Conservation (phyloP, 2,888 invertebrate species). For the Parnassius orleans region DNA sequence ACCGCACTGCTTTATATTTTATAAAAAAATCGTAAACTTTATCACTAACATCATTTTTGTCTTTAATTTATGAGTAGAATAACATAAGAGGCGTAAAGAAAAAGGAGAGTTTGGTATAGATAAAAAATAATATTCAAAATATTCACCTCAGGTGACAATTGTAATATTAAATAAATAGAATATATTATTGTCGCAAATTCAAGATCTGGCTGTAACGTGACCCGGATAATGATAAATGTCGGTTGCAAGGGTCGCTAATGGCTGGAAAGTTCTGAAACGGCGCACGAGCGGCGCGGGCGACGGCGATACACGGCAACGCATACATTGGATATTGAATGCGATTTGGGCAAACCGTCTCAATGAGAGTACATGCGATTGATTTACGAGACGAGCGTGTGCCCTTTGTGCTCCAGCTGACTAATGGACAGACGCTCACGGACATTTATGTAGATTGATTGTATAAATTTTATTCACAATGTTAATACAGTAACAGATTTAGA, state of each 20-base stretch:
- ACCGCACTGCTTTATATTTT: too few relatives aligned
- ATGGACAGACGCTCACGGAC: slow-evolving; percentile 81
- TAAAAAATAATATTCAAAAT: background rate
- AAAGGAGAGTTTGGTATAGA: too few relatives aligned
- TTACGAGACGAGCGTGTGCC: slow-evolving; percentile 80
- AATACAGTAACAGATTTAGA: slow-evolving; percentile 81
- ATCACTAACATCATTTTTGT: too few relatives aligned
- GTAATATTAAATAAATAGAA: background rate
- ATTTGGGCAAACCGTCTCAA: slow-evolving; percentile 77
- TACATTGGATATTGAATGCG: slow-evolving; percentile 69
- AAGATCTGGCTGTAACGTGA: slow-evolving; percentile 25
- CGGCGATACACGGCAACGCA: slow-evolving; percentile 38
- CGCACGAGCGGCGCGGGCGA: slow-evolving; percentile 33
- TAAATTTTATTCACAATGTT: slow-evolving; percentile 82
- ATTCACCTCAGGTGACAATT: background rate
- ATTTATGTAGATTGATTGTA: slow-evolving; percentile 82
- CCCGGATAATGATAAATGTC: slow-evolving; percentile 59
- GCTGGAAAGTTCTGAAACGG: slow-evolving; percentile 57
- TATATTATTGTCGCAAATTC: slow-evolving; percentile 4
- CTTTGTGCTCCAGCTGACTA: slow-evolving; percentile 79
- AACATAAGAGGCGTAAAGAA: too few relatives aligned
- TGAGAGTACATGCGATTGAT: slow-evolving; percentile 74
- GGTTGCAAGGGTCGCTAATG: slow-evolving; percentile 70
- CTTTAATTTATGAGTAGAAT: too few relatives aligned
- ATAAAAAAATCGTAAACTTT: too few relatives aligned